Base-by-base conservation (phyloP, 2,888 invertebrate genomes). In the Ennomos fuscantarius region DNA sequence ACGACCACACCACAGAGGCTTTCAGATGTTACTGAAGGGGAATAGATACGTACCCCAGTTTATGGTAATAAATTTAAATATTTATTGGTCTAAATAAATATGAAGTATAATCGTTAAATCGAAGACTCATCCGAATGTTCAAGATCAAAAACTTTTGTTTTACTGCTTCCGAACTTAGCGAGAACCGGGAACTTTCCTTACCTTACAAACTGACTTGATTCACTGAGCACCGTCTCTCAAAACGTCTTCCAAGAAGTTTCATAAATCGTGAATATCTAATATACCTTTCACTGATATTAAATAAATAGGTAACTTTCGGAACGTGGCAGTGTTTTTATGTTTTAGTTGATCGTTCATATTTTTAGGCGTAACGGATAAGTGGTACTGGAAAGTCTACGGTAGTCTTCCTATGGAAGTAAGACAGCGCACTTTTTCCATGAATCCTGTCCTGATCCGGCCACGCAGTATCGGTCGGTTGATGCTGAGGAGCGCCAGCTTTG, bases 391-490 rank as follows among this genome's bases (percentile, higher is more conserved):
- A 45, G 92, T 95, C 0, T 95, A 93, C 70, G 81, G 86, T 0
- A 89, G 90, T 0, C 85, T 94, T 9, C 78, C 91, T 0, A 56
- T 71, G 8, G 62, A 71, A 34, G 79, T 72, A n/a, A 77, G 85
- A 44, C 86, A 82, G 45, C 93, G 94, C 24, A 93, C 94, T 0
- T 96, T 96, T 78, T 93, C 94, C 5, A 91, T 97, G 54, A 95
- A 96, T 54, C 95, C 96, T 0, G 94, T 97, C 15, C 84, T 97
- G 31, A 86, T 97, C 76, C 93, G 95, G 13, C 97, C 97, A 0
- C 94, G 94, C 55, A 97, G 97, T 69, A 92, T 94, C 12, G 97
- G 97, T 0, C 91, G 95, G 43, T 92, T 97, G 44, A 93, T 89
- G 12, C 86, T 99, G 47, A 94, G 94, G 56, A 95, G 95, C 51